Conservation (phyloP, 2,888 invertebrate species). For the Strigamia transsilvanica region DNA sequence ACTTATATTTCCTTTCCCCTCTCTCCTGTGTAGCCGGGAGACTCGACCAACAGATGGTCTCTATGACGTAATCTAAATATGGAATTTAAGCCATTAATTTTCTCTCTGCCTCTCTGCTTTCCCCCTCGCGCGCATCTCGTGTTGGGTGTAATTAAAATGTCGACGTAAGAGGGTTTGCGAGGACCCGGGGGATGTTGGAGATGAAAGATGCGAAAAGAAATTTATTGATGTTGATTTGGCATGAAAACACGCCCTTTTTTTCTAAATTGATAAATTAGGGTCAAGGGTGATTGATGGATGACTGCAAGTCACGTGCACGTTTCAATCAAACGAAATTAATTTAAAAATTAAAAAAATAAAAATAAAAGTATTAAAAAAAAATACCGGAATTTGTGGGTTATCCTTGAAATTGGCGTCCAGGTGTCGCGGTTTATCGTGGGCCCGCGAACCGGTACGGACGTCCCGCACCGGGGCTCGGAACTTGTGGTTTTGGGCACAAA, state of each 20-base stretch:
- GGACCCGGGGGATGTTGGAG: background rate
- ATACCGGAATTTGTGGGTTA: background rate
- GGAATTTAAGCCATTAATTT: constrained; percentile 48
- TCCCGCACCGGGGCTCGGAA: constrained; percentile 22
- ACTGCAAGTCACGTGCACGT: background rate
- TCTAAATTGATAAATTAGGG: background rate
- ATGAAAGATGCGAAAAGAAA: background rate
- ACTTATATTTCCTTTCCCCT: constrained; percentile 16
- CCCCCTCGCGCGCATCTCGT: background rate
- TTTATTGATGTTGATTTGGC: background rate
- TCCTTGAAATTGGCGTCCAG: no score
- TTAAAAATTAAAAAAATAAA: no score
- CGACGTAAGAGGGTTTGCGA: constrained; percentile 13
- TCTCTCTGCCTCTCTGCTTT: background rate
- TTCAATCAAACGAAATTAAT: no score
- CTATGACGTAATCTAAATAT: constrained; percentile 38
- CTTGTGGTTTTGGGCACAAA: constrained; percentile 24
- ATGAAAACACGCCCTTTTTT: background rate
- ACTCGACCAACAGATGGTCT: constrained; percentile 37
- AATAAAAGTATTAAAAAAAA: no score
- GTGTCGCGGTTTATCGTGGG: background rate
- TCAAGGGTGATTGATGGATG: background rate
- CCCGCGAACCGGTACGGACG: constrained; percentile 10
- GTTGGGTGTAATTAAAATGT: constrained; percentile 37
- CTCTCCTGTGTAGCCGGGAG: background rate